These are phyloP conservation scores for Orchestia grillus DNA, from an alignment of 1,140 invertebrate species.

Conservation along the genomic window DNA sequence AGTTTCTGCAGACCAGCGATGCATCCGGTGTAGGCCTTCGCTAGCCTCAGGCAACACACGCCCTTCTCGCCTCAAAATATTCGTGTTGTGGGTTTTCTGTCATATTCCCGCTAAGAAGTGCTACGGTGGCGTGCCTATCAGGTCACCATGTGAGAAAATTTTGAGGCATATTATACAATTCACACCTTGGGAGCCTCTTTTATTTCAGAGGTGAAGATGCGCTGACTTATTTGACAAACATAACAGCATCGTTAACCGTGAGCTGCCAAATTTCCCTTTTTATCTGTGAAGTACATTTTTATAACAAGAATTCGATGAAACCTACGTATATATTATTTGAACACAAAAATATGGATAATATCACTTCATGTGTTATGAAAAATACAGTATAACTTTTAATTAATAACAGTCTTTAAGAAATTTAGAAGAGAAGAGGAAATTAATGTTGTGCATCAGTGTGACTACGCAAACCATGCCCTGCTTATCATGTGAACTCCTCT, in stretches of 20 bases:
- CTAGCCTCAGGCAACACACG: not conserved
- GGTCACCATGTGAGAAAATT: not conserved
- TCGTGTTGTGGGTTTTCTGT: not conserved
- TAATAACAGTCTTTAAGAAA: too few species aligned
- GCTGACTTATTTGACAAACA: not conserved
- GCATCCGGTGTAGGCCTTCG: slow-evolving; percentile 43
- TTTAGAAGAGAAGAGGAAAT: too few species aligned
- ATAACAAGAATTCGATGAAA: not conserved
- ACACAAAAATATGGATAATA: too few species aligned
- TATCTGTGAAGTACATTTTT: not conserved
- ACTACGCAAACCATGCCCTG: too few species aligned
- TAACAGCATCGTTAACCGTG: too few species aligned
- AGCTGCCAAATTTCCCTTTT: not conserved
- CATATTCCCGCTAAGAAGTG: not conserved
- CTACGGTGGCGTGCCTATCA: not conserved
- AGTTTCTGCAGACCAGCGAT: slow-evolving; percentile 11
- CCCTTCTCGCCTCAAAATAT: not conserved
- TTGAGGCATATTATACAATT: not conserved
- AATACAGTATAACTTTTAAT: too few species aligned
- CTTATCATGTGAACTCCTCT: too few species aligned
- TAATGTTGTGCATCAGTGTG: too few species aligned
- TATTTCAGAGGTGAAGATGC: not conserved
- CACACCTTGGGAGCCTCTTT: too few species aligned
- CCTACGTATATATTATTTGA: too few species aligned
- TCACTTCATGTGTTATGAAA: too few species aligned